Evolutionary conservation across 2,888 invertebrate species (phyloP).

Genomic region (Buathra laborator): DNA sequence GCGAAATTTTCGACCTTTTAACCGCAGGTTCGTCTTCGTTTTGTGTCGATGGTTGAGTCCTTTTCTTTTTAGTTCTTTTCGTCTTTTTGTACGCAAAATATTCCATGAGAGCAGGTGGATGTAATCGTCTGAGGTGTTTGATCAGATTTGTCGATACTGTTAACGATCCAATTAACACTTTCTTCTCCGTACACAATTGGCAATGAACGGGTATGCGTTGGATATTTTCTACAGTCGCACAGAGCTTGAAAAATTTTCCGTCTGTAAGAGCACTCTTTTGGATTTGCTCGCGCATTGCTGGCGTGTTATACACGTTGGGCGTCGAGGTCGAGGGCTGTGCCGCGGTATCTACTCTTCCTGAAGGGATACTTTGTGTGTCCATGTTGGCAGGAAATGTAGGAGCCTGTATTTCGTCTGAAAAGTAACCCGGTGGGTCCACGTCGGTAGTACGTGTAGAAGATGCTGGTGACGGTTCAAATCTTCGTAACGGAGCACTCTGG

Average conservation of each 20-base stretch:
- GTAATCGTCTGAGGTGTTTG: not conserved
- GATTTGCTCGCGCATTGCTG: not conserved
- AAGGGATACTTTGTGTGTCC: not conserved
- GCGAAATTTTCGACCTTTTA: not conserved
- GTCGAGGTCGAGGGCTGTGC: not conserved
- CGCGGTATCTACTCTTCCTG: not conserved
- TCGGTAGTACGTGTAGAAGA: not conserved
- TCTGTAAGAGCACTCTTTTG: not conserved
- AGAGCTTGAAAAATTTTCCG: not conserved
- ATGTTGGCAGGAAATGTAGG: not conserved
- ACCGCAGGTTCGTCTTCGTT: not conserved
- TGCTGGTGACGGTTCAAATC: not conserved
- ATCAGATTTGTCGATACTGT: conserved; percentile 5
- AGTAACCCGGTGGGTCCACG: not conserved
- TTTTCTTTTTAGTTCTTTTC: not conserved
- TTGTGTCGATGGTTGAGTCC: not conserved
- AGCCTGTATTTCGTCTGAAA: not conserved
- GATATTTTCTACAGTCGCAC: not conserved
- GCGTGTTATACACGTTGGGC: not conserved
- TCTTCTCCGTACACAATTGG: not conserved
- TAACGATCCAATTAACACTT: conserved; percentile 1
- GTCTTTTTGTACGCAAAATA: not conserved
- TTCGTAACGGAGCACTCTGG: not conserved
- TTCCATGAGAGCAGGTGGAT: not conserved
- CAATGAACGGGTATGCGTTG: not conserved